Conservation (phyloP, 1,140 invertebrate genomes). For the Micrasema longulum region DNA sequence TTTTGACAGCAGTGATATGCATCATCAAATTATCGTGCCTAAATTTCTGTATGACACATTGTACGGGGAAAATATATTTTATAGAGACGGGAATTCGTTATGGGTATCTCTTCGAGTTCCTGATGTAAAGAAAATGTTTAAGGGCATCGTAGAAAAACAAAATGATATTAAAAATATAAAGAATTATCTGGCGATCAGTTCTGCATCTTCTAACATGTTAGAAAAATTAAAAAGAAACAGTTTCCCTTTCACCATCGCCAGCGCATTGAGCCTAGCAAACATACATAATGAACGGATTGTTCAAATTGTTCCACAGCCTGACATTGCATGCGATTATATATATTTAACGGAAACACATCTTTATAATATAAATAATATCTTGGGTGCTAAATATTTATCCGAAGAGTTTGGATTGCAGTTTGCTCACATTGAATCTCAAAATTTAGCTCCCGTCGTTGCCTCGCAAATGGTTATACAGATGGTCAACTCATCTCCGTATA, state of each 20-base stretch:
- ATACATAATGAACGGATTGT: slow-evolving; percentile 44
- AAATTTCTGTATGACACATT: slow-evolving; percentile 34
- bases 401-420: slow-evolving; percentile 42
- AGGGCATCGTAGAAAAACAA: slow-evolving; percentile 11
- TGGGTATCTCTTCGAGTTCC: slow-evolving; percentile 39
- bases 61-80: slow-evolving; percentile 49
- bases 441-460: slow-evolving; percentile 43
- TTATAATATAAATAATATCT: slow-evolving; percentile 44
- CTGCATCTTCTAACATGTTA: not conserved
- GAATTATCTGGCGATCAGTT: slow-evolving; percentile 19
- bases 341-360: slow-evolving; percentile 40
- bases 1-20: not conserved
- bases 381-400: slow-evolving; percentile 18
- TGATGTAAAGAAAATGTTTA: not conserved
- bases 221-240: not conserved
- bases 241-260: not conserved
- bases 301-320: slow-evolving; percentile 45
- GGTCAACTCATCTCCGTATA: slow-evolving; percentile 53
- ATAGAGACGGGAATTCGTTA: slow-evolving; percentile 47
- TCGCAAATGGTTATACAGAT: slow-evolving; percentile 38
- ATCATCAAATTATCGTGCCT: slow-evolving; percentile 48
- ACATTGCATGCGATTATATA: slow-evolving; percentile 9
- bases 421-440: slow-evolving; percentile 26
- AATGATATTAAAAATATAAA: slow-evolving; percentile 25
- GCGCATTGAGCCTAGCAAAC: not conserved